Evolutionary conservation across 2,113 vertebrate species (phyloP), one percentile per base, ranked within the genome.

Genomic region (Aspidoscelis tigris): DNA sequence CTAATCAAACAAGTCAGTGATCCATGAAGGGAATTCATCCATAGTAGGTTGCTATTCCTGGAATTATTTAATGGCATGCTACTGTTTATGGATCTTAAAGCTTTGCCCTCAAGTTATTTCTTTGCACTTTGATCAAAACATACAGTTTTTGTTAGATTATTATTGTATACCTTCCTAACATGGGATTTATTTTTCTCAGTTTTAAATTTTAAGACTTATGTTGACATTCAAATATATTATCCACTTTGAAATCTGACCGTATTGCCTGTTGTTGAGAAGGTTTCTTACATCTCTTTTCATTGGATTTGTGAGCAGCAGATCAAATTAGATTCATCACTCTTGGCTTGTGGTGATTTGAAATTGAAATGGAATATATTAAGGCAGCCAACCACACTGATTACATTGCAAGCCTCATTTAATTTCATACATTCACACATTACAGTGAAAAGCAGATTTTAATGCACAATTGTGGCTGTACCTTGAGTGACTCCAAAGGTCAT

Each of bases 341-440:
- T 95, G 91, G 93, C 92, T 95, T 94, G 89, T 91, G 91, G 92
- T 95, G 93, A 96, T 96, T 96, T 96, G 90, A 96, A 93, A 96
- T 95, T 95, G 92, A 96, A 97, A 96, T 93, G 93, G 94, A 95
- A 96, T 96, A 95, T 95, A 95, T 96, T 96, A 95, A 96, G 94
- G 95, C 95, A 95, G 86, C 94, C 95, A 96, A 93, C 95, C 95
- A 96, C 90, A 24, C 94, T 96, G 96, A 97, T 96, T 95, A 93
- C 95, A 94, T 96, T 95, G 95, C 94, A 96, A 95, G 96, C 94
- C 92, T 97, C 95, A 96, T 96, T 97, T 96, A 95, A 94, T 96
- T 94, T 95, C 89, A 92, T 95, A 94, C 93, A 92, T 94, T 96
- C 94, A 88, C 92, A 91, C 91, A 92, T 96, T 95, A 95, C 84